A percentile compares a stretch with the other conserved stretches of the same genome.
Evolutionary conservation across 2,888 invertebrate species (phyloP).

Genomic region (Sisyra nigra): DNA sequence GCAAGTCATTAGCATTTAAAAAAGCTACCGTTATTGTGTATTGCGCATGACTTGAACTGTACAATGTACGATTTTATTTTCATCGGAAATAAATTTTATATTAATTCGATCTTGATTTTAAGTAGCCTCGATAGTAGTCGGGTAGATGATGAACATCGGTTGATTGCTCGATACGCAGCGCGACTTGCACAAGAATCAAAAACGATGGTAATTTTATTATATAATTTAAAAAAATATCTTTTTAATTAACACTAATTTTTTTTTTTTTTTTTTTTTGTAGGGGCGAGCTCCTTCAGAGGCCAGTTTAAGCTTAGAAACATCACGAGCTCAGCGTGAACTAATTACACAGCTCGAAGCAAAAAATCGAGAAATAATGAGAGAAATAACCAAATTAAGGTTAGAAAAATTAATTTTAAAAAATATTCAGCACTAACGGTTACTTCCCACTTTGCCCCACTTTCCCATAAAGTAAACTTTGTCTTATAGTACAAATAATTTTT

Average conservation of each 20-base stretch:
- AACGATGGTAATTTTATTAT: constrained; percentile 53
- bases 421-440: background rate
- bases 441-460: no score
- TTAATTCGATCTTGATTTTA: background rate
- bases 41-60: no score
- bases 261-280: constrained; percentile 24
- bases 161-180: constrained; percentile 94
- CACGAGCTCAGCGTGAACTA: constrained; percentile 76
- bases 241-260: no score
- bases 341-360: constrained; percentile 87
- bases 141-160: constrained; percentile 84
- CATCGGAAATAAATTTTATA: no score
- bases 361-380: constrained; percentile 90
- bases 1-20: no score
- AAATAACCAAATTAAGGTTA: constrained; percentile 78
- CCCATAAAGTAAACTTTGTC: no score
- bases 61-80: no score
- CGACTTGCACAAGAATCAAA: constrained; percentile 84
- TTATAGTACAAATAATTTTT: no score
- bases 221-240: no score
- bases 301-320: constrained; percentile 67
- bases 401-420: constrained; percentile 6
- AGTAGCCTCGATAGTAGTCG: constrained; percentile 27
- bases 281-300: constrained; percentile 56
- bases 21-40: no score